phyloP scores from a whole-genome alignment of 2,113 vertebrate species.

The Herpetotheres cachinnans region DNA sequence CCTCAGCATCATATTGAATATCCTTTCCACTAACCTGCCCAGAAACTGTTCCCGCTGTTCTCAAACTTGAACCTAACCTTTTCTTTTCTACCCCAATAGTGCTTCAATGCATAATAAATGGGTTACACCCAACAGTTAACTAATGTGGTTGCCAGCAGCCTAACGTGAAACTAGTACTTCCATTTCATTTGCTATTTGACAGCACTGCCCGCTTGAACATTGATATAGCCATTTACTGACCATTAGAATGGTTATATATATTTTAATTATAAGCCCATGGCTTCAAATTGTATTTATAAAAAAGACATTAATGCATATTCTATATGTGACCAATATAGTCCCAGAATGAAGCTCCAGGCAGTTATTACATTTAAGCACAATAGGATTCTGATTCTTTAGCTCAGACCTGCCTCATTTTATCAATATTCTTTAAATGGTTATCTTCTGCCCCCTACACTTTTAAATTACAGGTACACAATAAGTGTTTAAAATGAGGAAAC shows the following conservation, averaged over 20 bases:
- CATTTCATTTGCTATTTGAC: neutral
- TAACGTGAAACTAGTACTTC: neutral
- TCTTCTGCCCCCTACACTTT: neutral
- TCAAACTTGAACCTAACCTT: neutral
- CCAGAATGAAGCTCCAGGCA: neutral
- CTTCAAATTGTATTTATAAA: neutral
- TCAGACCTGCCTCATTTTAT: neutral
- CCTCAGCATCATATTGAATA: neutral
- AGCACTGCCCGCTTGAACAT: neutral
- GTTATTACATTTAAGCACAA: neutral
- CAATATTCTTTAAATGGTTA: neutral
- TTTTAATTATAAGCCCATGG: neutral
- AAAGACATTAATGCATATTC: neutral
- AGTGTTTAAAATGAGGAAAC: neutral
- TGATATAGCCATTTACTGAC: neutral
- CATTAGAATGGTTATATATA: neutral
- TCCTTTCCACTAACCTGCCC: neutral
- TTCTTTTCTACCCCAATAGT: neutral
- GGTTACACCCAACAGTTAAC: neutral
- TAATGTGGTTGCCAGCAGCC: neutral
- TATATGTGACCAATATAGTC: neutral
- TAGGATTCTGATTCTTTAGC: neutral
- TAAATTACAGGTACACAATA: neutral
- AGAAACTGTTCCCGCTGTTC: neutral
- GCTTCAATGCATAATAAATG: neutral